A percentile compares a stretch with the other conserved stretches of the same genome.
These are phyloP conservation scores for Eulithis testata DNA, from an alignment of 2,888 invertebrate species.

Conservation along the genomic window DNA sequence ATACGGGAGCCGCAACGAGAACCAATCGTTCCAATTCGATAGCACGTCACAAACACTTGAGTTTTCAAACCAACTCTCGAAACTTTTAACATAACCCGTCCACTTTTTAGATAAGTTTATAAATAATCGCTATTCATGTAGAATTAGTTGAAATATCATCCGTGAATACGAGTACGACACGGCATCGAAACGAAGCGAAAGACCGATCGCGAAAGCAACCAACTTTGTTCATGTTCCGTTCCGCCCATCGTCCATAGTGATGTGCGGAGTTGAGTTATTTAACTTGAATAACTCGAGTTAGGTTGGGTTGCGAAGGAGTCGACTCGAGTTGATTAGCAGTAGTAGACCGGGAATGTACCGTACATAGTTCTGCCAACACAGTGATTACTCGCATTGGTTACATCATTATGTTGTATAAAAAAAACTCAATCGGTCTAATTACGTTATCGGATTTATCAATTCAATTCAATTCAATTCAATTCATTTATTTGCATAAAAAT, in stretches of 20 bases:
- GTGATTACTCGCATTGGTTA: no score
- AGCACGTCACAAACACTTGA: constrained; percentile 68
- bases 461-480: no score
- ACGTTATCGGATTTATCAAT: no score
- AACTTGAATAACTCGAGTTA: no score
- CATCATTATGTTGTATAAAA: no score
- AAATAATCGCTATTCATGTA: constrained; percentile 72
- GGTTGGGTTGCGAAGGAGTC: no score
- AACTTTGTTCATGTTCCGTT: constrained; percentile 60
- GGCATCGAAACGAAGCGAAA: constrained; percentile 77
- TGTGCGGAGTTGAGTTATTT: no score
- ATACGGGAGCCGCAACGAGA: constrained; percentile 61
- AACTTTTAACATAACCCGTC: constrained; percentile 63
- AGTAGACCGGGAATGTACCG: no score
- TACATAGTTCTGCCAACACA: no score
- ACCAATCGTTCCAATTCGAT: constrained; percentile 61
- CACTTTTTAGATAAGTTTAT: constrained; percentile 58
- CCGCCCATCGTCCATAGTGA: constrained; percentile 46
- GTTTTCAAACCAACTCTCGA: constrained; percentile 56
- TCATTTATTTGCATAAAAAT: no score
- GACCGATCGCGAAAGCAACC: constrained; percentile 66
- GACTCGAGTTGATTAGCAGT: no score
- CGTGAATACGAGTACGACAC: constrained; percentile 80
- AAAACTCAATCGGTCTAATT: no score
- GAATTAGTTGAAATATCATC: constrained; percentile 69